Evolutionary conservation across 2,113 vertebrate genomes (phyloP).

Genomic region (Astatotilapia flaviijosephi): DNA sequence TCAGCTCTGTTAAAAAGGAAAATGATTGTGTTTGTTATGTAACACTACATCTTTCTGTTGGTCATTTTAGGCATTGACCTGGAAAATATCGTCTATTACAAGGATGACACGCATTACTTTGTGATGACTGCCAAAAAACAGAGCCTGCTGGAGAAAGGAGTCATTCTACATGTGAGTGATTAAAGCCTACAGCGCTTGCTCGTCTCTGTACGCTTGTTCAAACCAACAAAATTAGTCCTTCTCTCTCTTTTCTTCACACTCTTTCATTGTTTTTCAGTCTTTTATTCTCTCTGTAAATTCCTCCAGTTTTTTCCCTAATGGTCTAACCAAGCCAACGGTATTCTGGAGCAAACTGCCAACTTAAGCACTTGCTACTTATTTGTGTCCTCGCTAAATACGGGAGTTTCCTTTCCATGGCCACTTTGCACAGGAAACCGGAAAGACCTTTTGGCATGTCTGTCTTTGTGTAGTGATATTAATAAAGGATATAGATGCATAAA

Average conservation of each 20-base stretch:
- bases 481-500: not conserved
- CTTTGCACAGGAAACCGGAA: conserved; percentile 48
- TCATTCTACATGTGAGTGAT: conserved; percentile 90
- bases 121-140: conserved; percentile 99
- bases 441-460: not conserved
- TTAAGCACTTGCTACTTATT: conserved; percentile 10
- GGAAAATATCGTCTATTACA: conserved; percentile 99
- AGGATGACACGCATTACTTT: conserved; percentile 99
- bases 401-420: conserved; percentile 13
- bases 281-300: not conserved
- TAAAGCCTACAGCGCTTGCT: not conserved
- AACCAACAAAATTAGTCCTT: not conserved
- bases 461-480: not conserved
- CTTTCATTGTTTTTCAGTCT: not conserved
- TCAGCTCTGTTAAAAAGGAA: not conserved
- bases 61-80: conserved; percentile 85
- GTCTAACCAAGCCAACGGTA: conserved; percentile 22
- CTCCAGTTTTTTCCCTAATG: conserved; percentile 6
- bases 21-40: not conserved
- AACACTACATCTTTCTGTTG: conserved; percentile 1
- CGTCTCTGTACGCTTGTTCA: not conserved
- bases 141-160: conserved; percentile 95
- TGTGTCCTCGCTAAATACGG: not conserved
- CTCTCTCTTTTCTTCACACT: not conserved
- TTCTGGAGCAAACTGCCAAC: conserved; percentile 13